Conservation (phyloP, 2,797 vertebrate species). For the Pygocentrus nattereri region DNA sequence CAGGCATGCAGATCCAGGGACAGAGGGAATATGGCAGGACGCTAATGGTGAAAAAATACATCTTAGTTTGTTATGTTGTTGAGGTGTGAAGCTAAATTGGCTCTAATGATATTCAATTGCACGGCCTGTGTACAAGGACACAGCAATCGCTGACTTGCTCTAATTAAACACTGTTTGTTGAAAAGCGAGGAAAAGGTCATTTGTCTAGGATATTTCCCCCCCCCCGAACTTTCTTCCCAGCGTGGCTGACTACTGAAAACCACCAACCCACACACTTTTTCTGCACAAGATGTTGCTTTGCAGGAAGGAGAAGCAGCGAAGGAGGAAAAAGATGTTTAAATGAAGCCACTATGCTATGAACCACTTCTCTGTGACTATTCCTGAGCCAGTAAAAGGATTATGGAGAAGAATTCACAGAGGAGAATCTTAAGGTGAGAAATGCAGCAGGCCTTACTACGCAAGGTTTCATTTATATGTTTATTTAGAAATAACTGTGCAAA, state of each 20-base stretch:
- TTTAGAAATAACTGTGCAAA: background rate
- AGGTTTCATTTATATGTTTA: background rate
- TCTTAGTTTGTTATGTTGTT: background rate
- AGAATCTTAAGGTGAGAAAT: conserved; percentile 6
- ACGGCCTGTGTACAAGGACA: background rate
- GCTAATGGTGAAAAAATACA: background rate
- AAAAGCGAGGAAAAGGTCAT: conserved; percentile 34
- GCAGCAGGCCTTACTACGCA: background rate
- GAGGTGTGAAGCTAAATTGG: background rate
- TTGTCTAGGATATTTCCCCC: conserved; percentile 7
- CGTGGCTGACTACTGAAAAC: conserved; percentile 9
- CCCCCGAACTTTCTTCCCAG: conserved; percentile 6
- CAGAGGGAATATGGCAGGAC: background rate
- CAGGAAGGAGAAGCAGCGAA: background rate
- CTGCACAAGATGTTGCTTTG: conserved; percentile 1
- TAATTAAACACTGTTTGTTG: conserved; percentile 43
- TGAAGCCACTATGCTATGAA: conserved; percentile 25
- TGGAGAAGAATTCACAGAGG: conserved; percentile 27
- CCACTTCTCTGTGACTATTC: conserved; percentile 23
- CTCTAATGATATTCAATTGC: conserved; percentile 41
- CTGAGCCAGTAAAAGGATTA: conserved; percentile 39
- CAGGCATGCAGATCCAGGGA: conserved; percentile 16
- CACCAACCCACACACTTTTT: conserved; percentile 33
- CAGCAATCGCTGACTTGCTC: background rate
- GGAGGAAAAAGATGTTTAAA: conserved; percentile 5